phyloP scores from a whole-genome alignment of 2,888 invertebrate species.

The Allygus modestus region DNA sequence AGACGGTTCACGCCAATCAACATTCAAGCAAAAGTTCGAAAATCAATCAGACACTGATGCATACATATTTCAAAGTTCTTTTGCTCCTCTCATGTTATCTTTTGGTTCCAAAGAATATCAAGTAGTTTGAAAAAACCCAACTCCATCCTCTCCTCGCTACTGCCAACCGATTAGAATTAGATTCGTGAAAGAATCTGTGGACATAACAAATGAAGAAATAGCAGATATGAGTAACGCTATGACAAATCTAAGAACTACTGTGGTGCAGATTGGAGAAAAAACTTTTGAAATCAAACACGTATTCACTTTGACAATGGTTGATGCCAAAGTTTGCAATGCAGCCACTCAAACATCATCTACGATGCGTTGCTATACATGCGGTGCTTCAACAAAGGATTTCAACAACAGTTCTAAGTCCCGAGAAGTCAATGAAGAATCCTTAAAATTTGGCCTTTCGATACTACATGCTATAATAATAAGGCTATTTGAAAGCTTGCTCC shows the following conservation, averaged over 20 bases:
- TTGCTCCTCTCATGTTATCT: too few relatives aligned
- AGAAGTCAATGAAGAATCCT: slow-evolving; percentile 14
- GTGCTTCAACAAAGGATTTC: slow-evolving; percentile 28
- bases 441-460: slow-evolving; percentile 60
- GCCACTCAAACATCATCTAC: slow-evolving; percentile 42
- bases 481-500: slow-evolving; percentile 58
- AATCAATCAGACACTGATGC: slow-evolving; percentile 69
- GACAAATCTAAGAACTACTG: slow-evolving; percentile 33
- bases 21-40: slow-evolving; percentile 71
- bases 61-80: slow-evolving; percentile 71
- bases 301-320: slow-evolving; percentile 61
- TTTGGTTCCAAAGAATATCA: slow-evolving; percentile 10
- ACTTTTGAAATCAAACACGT: slow-evolving; percentile 30
- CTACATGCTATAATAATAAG: slow-evolving; percentile 60
- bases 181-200: slow-evolving; percentile 68
- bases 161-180: slow-evolving; percentile 71
- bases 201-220: slow-evolving; percentile 69
- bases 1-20: slow-evolving; percentile 70
- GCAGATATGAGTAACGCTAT: slow-evolving; percentile 48
- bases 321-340: slow-evolving; percentile 65
- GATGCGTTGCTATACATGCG: slow-evolving; percentile 52
- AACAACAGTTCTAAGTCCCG: slow-evolving; percentile 14
- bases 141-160: slow-evolving; percentile 69
- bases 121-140: slow-evolving; percentile 71
- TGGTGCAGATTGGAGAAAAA: slow-evolving; percentile 10